Evolutionary conservation across 2,888 invertebrate genomes (phyloP), one percentile per base, ranked within the genome.

Genomic region (Rhagonycha lutea): DNA sequence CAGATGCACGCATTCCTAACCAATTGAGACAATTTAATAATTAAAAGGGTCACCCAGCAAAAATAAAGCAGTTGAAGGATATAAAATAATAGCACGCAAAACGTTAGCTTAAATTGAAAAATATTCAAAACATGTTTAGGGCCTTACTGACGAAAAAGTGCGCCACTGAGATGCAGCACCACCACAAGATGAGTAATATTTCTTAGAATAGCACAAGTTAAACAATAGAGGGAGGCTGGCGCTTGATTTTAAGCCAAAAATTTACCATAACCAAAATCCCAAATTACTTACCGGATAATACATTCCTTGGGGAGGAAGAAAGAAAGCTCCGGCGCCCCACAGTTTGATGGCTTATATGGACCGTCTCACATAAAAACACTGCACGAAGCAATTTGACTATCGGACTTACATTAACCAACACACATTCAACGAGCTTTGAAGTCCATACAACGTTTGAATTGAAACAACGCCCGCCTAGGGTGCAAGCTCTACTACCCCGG

Each of bases 321-420:
- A 96, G 92, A 95, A 96, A 90, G 96, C 95, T 92, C 96, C 96
- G 91, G 96, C 94, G 91, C 96, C 96, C 96, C 96, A 96, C 96
- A 96, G 96, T 93, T 96, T 96, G 96, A 93, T 93, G 93, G 95
- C 93, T 93, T 90, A 91, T 90, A 90, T 86, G 88, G 89, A 90
- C 90, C 89, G 89, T 86, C 73, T 88, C 88, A 88, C 90, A 91
- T 90, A 86, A 90, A 89, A 89, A 89, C 84, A 84, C 84, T 84
- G 83, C 85, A 80, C 82, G 77, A 80, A 74, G 81, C 79, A 80
- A 81, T 77, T 73, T 47, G 69, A 75, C 67, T 78, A 74, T 73
- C 70, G 75, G 73, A 74, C 76, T 74, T 74, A 79, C 70, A 78
- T 76, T 77, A 78, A 79, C 65, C 73, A 74, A 74, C 70, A 78